Conservation (phyloP, 1,140 invertebrate genomes). For the Prorops nasuta region DNA sequence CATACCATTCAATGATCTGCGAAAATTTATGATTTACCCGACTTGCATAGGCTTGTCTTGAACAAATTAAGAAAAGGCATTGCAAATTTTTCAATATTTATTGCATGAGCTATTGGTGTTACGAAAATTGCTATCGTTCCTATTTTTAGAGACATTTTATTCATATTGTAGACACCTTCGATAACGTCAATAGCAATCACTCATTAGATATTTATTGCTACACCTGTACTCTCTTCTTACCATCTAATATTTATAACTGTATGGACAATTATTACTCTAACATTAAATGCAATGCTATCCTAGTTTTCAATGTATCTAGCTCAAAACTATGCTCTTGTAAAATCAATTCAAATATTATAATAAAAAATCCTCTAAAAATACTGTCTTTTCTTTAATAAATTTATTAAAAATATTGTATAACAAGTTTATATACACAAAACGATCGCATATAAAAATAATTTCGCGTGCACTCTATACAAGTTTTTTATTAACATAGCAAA, state of each 20-base stretch:
- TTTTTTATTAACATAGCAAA: too few relatives aligned
- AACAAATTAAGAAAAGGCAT: not conserved
- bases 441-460: too few relatives aligned
- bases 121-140: conserved; percentile 31
- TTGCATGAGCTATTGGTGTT: conserved; percentile 18
- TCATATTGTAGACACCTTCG: conserved; percentile 9
- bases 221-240: conserved; percentile 1
- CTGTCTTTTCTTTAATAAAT: not conserved
- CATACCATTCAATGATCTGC: not conserved
- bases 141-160: conserved; percentile 21
- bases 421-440: too few relatives aligned
- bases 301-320: conserved; percentile 34
- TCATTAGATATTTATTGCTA: conserved; percentile 10
- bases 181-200: not conserved
- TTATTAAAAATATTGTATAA: not conserved
- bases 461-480: too few relatives aligned
- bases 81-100: conserved; percentile 14
- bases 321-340: conserved; percentile 32
- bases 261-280: conserved; percentile 19
- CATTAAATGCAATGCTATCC: conserved; percentile 19
- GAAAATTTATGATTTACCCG: not conserved
- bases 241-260: conserved; percentile 16
- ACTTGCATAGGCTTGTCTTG: not conserved
- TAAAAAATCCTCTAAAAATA: conserved; percentile 32
- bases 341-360: conserved; percentile 33